phyloP scores from a whole-genome alignment of 1,140 invertebrate species.

The Agrilus planipennis region DNA sequence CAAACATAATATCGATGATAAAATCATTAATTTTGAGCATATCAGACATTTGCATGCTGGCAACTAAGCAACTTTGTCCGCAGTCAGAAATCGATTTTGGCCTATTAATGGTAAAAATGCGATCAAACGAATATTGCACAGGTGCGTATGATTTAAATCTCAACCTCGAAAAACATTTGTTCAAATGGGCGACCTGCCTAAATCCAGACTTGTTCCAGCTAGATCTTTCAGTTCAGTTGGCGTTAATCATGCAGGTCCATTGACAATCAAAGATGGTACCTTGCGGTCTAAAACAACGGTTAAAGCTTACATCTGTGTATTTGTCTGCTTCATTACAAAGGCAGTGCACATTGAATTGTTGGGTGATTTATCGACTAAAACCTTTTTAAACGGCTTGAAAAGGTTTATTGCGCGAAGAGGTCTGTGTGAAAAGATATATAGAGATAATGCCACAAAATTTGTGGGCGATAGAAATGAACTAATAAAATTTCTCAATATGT shows the following conservation, averaged over 20 bases:
- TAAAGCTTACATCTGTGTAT: constrained; percentile 20
- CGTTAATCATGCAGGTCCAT: constrained; percentile 34
- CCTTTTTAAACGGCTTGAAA: constrained; percentile 23
- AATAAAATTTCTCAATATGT: neutral
- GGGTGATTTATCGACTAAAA: constrained; percentile 19
- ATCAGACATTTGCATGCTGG: constrained; percentile 19
- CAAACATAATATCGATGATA: constrained; percentile 12
- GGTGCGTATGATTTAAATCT: constrained; percentile 22
- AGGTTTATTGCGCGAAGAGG: constrained; percentile 27
- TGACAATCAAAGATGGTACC: constrained; percentile 14
- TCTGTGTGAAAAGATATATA: constrained; percentile 5
- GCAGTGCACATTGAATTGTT: constrained; percentile 26
- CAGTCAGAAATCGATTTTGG: constrained; percentile 11
- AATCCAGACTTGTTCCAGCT: constrained; percentile 8
- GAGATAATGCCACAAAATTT: constrained; percentile 16
- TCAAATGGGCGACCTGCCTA: constrained; percentile 25
- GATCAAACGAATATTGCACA: constrained; percentile 15
- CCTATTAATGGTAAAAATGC: constrained; percentile 6
- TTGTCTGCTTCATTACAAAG: constrained; percentile 18
- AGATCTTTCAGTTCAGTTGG: constrained; percentile 28
- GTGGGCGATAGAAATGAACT: constrained; percentile 4
- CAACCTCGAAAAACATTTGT: constrained; percentile 12
- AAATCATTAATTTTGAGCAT: constrained; percentile 20
- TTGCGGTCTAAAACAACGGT: constrained; percentile 6
- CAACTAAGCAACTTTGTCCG: constrained; percentile 11